Evolutionary conservation across 2,888 invertebrate species (phyloP), one percentile per base, ranked within the genome.

Genomic region (Alloscopus bannaensis): DNA sequence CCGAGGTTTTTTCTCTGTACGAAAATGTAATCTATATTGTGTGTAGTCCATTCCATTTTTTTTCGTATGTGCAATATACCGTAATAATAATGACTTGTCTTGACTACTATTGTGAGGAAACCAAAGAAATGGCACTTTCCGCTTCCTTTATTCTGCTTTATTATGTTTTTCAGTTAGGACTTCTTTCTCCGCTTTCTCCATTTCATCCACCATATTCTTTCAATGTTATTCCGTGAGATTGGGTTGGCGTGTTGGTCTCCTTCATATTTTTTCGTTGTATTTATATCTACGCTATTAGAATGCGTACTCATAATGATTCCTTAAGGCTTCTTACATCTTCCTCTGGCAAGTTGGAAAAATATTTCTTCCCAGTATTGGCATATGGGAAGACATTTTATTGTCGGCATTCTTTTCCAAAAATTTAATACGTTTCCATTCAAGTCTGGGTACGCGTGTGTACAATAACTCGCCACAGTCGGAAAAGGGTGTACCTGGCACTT

Each of bases 61-160:
- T 36, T 13, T 52, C 52, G 22, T 52, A 72, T 65, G 73, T 73
- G 73, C 65, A 73, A 65, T 73, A 73, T 57, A 73, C 57, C 57
- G 73, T 65, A 65, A 73, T 65, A 73, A 73, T 73, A 73, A 73
- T 73, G 73, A 73, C 73, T 73, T 65, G 65, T 29, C 73, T 65
- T 26, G 64, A 42, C 62, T 64, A 72, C 64, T 72, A 62, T 72
- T 52, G 64, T 64, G 62, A 59, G 64, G 64, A 62, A 72, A 72
- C 62, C 62, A 40, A 72, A 72, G 62, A 69, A 76, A 68, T 68
- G 68, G 60, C 62, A 68, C 60, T 66, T 75, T 75, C 60, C 76
- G 60, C 47, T 76, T 68, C 68, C 64, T 75, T 36, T 55, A 26
- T 29, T 76, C 26, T 55, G 28, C 45, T 52, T 52, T 52, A 52